Percentiles rank a stretch among this genome's conserved stretches.
Evolutionary conservation across 2,113 vertebrate genomes (phyloP).

Genomic region (Lanius ludovicianus): DNA sequence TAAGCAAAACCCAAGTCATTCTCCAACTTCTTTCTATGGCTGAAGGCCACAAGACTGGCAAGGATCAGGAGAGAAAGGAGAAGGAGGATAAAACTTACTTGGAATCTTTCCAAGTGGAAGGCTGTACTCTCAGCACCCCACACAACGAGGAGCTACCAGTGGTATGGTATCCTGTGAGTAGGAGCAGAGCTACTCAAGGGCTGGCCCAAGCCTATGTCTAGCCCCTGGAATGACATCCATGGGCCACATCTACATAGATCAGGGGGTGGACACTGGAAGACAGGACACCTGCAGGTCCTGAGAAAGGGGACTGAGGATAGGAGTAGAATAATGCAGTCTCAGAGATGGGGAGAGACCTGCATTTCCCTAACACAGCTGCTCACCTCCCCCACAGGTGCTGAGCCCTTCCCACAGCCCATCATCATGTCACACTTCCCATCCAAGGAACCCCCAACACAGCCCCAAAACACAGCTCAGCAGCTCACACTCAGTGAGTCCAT

Average conservation of each 20-base stretch:
- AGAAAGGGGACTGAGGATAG: not conserved
- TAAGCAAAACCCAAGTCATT: not conserved
- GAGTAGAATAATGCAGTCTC: not conserved
- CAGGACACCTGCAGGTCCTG: not conserved
- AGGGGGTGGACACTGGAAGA: not conserved
- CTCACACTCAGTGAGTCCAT: not conserved
- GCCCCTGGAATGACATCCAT: not conserved
- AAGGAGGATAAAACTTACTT: not conserved
- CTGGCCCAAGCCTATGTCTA: not conserved
- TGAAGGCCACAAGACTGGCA: not conserved
- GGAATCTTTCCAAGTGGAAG: not conserved
- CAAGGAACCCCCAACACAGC: not conserved
- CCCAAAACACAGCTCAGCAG: not conserved
- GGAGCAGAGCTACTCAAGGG: not conserved
- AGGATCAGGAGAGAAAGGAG: not conserved
- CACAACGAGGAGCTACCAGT: fast-evolving
- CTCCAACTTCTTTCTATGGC: not conserved
- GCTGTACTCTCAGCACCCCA: not conserved
- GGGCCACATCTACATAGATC: not conserved
- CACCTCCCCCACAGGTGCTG: not conserved
- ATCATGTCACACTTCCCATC: not conserved
- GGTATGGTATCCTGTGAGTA: not conserved
- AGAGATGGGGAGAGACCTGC: not conserved
- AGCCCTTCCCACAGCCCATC: not conserved
- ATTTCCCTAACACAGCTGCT: not conserved